phyloP scores from a whole-genome alignment of 2,797 vertebrate genomes.

The Eremophila alpestris region DNA sequence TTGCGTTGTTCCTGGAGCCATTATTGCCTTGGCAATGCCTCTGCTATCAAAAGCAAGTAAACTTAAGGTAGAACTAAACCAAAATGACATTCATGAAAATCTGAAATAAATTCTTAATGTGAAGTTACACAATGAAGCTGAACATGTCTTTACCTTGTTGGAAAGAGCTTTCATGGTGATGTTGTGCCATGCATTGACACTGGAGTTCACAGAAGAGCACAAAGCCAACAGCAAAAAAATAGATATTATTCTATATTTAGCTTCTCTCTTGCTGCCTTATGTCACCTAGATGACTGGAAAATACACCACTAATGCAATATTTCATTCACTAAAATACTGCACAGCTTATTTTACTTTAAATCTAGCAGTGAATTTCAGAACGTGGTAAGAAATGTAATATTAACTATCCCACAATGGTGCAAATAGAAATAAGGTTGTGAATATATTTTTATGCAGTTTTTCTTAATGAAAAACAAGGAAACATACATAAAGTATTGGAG shows the following conservation, averaged over 20 bases:
- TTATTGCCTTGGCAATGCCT: background rate
- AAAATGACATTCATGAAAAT: background rate
- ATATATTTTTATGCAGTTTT: constrained; percentile 3
- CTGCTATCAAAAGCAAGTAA: background rate
- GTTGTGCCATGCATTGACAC: background rate
- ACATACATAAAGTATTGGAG: constrained; percentile 15
- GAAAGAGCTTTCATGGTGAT: rapidly evolving
- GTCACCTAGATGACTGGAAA: background rate
- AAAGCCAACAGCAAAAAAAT: background rate
- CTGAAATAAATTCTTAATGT: background rate
- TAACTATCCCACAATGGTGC: background rate
- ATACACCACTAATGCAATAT: background rate
- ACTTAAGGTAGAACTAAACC: background rate
- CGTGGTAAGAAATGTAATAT: background rate
- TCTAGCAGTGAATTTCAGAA: constrained; percentile 30
- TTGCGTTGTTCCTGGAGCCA: background rate
- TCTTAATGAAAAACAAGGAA: constrained; percentile 57
- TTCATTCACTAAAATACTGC: background rate
- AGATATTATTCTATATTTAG: background rate
- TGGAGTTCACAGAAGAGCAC: background rate
- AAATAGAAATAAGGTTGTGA: background rate
- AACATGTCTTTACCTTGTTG: background rate
- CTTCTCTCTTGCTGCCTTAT: background rate
- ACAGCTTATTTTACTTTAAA: background rate
- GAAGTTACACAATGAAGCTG: background rate